phyloP scores from a whole-genome alignment of 2,113 vertebrate genomes.

The Megaleporinus macrocephalus region DNA sequence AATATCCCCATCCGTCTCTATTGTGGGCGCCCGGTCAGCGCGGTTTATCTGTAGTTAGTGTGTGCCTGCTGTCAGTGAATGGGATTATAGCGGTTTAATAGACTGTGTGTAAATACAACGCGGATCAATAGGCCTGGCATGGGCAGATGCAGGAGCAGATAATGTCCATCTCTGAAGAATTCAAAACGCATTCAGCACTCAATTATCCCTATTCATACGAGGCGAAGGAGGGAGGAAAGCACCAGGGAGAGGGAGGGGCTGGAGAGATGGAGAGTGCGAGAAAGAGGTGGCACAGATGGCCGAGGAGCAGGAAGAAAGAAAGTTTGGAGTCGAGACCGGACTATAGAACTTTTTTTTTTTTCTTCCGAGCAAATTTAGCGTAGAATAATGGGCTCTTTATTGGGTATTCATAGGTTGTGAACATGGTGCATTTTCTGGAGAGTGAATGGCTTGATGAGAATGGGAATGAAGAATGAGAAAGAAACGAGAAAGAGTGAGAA shows the following conservation, averaged over 20 bases:
- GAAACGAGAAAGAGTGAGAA: conserved; percentile 57
- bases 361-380: conserved; percentile 83
- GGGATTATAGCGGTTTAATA: conserved; percentile 91
- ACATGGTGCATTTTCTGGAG: conserved; percentile 53
- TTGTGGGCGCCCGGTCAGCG: conserved; percentile 61
- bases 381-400: conserved; percentile 82
- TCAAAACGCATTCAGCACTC: conserved; percentile 86
- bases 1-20: conserved; percentile 78
- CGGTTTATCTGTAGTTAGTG: conserved; percentile 9
- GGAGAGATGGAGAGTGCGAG: background rate
- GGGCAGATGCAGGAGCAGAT: conserved; percentile 93
- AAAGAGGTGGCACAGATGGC: conserved; percentile 36
- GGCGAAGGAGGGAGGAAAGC: conserved; percentile 53
- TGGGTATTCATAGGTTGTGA: conserved; percentile 76
- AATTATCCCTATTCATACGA: conserved; percentile 83
- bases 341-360: conserved; percentile 76
- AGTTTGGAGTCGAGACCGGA: conserved; percentile 62
- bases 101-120: conserved; percentile 87
- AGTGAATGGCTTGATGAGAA: conserved; percentile 70
- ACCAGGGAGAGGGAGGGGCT: conserved; percentile 45
- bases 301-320: background rate
- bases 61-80: conserved; percentile 74
- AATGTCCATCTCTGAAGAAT: conserved; percentile 80
- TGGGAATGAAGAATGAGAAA: conserved; percentile 71
- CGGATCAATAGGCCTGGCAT: conserved; percentile 72